Percentiles rank a stretch among this genome's conserved stretches.
These are phyloP conservation scores for Dermolepida albohirtum DNA, from an alignment of 2,888 invertebrate genomes.

Conservation along the genomic window DNA sequence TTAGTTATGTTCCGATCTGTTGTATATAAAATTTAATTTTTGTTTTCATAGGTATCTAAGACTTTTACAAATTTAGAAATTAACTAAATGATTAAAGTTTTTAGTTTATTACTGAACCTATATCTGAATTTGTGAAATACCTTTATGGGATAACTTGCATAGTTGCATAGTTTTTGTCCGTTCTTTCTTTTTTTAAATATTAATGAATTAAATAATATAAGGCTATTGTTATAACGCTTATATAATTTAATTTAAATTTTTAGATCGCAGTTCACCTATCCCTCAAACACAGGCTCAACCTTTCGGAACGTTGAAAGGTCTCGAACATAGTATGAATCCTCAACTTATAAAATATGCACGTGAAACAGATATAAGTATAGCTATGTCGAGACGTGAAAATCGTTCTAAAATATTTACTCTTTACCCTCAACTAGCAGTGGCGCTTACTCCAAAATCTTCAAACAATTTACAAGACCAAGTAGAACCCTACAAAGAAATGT, in stretches of 20 bases:
- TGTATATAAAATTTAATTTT: too few species aligned
- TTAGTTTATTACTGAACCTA: too few species aligned
- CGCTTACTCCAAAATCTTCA: constrained; percentile 59
- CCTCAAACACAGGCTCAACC: constrained; percentile 73
- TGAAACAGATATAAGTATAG: constrained; percentile 90
- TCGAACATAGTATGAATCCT: constrained; percentile 94
- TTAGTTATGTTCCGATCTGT: too few species aligned
- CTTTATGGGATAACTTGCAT: neutral
- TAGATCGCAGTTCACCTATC: constrained; percentile 68
- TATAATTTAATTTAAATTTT: constrained; percentile 38
- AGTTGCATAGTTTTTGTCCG: neutral
- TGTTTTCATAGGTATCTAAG: too few species aligned
- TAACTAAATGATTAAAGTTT: too few species aligned
- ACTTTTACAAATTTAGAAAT: too few species aligned
- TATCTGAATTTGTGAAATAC: too few species aligned
- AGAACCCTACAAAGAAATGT: constrained; percentile 87
- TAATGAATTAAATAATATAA: neutral
- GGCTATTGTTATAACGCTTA: neutral
- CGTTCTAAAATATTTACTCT: constrained; percentile 83
- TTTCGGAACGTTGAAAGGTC: constrained; percentile 86
- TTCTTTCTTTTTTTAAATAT: too few species aligned
- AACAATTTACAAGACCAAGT: constrained; percentile 60
- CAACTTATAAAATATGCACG: constrained; percentile 90
- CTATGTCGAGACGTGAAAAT: constrained; percentile 82
- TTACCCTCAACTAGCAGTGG: constrained; percentile 71